Evolutionary conservation across 2,797 vertebrate species (phyloP), one percentile per base, ranked within the genome.

Genomic region (Eulemur albifrons): DNA sequence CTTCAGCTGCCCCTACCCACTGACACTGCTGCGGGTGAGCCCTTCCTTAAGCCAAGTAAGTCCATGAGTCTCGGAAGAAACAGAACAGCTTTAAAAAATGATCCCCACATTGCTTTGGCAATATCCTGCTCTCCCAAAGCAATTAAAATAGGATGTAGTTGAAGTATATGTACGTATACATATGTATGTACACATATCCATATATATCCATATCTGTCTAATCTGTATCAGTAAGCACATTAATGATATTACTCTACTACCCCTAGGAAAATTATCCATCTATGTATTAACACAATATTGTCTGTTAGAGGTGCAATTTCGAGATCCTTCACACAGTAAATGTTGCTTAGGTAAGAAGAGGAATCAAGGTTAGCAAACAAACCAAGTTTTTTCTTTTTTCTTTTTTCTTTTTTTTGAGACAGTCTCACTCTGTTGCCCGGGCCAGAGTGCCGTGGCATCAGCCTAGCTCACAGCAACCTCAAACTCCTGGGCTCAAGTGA

Each of bases 11-110:
- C 30, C 27, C 61, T 67, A 43, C 32, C 54, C 59, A 73, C n/a
- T 93, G 43, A 65, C 85, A 52, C 65, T 93, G 82, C 57, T 88
- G 76, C 63, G 81, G 87, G 48, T 92, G 87, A 97, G 65, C n/a
- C 73, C 85, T 88, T 95, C 92, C 93, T 96, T 94, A 90, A 57
- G 48, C 35, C 80, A 90, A 94, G 38, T 84, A 87, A 92, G 88
- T 85, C n/a, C 73, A 25, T 81, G 76, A 72, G 93, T 88, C 43
- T 94, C 92, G 92, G 93, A 94, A 85, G 94, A 57, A 86, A 38
- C 43, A 92, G 69, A 88, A 79, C 25, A 81, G 75, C 32, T 95
- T 97, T 95, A 38, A 43, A 85, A 96, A 96, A 93, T 32, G 30
- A 72, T 5, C 14, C 50, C 8, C n/a, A 94, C 52, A 73, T 86